phyloP scores from a whole-genome alignment of 2,888 invertebrate species.

The Sphaerophoria rueppellii region DNA sequence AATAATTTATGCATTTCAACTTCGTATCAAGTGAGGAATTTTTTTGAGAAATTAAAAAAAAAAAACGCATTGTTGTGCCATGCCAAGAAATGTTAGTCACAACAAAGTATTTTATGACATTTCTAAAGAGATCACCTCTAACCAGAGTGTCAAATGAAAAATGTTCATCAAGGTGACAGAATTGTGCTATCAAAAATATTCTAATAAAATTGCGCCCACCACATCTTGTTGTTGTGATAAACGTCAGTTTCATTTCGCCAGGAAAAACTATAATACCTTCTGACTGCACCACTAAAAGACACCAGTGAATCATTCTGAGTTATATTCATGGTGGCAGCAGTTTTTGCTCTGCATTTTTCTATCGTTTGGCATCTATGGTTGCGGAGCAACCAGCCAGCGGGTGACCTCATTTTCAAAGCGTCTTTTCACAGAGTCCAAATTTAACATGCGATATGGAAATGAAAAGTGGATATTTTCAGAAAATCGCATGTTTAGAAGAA shows the following conservation, averaged over 20 bases:
- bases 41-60: background rate
- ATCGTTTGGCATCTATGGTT: background rate
- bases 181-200: conserved; percentile 18
- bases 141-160: conserved; percentile 48
- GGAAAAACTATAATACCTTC: background rate
- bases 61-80: conserved; percentile 18
- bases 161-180: conserved; percentile 42
- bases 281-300: background rate
- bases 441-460: conserved; percentile 57
- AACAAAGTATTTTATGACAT: conserved; percentile 19
- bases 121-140: conserved; percentile 19
- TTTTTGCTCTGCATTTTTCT: background rate
- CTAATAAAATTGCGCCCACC: conserved; percentile 38
- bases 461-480: conserved; percentile 63
- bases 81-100: conserved; percentile 24
- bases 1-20: too few relatives aligned
- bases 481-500: conserved; percentile 46
- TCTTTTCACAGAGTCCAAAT: conserved; percentile 39
- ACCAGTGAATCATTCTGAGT: conserved; percentile 39
- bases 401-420: conserved; percentile 57
- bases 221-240: conserved; percentile 34
- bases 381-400: conserved; percentile 21
- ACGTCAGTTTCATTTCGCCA: conserved; percentile 38
- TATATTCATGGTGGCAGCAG: background rate
- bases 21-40: background rate